Evolutionary conservation across 2,888 invertebrate genomes (phyloP).

Genomic region (Agrilus cyanescens): DNA sequence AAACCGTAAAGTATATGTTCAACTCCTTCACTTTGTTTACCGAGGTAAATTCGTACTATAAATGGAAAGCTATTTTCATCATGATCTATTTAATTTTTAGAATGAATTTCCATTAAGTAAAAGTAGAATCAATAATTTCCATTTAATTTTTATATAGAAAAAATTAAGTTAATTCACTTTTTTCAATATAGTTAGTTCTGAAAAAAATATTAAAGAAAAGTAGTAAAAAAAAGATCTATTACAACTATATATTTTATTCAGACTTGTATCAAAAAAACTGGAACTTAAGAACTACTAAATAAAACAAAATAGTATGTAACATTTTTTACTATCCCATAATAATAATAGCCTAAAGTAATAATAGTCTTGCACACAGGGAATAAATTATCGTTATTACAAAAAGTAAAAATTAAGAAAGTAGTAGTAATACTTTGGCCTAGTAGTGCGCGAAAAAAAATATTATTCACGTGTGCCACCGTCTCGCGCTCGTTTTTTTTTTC

Average conservation of each 20-base stretch:
- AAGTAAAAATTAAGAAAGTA: slow-evolving; percentile 29
- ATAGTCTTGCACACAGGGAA: slow-evolving; percentile 35
- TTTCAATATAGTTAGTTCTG: slow-evolving; percentile 7
- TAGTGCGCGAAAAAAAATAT: slow-evolving; percentile 7
- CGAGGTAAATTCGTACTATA: too few relatives aligned
- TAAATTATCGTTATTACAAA: slow-evolving; percentile 32
- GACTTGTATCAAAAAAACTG: not conserved
- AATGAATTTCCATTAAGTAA: too few relatives aligned
- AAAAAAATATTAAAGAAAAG: not conserved
- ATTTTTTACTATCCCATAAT: slow-evolving; percentile 33
- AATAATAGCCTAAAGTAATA: slow-evolving; percentile 36
- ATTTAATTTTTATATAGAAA: too few relatives aligned
- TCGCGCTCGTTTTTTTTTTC: too few relatives aligned
- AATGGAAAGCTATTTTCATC: too few relatives aligned
- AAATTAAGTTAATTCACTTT: too few relatives aligned
- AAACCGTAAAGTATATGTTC: too few relatives aligned
- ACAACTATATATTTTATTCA: not conserved
- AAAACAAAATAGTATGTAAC: slow-evolving; percentile 23
- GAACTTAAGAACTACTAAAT: slow-evolving; percentile 4
- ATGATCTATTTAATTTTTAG: too few relatives aligned
- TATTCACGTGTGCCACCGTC: too few relatives aligned
- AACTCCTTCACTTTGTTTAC: too few relatives aligned
- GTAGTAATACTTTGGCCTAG: slow-evolving; percentile 36
- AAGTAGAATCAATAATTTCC: too few relatives aligned
- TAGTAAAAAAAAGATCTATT: not conserved